Percentiles rank a stretch among this genome's conserved stretches.
phyloP scores from a whole-genome alignment of 2,113 vertebrate species.

The Spizaetus ornatus region DNA sequence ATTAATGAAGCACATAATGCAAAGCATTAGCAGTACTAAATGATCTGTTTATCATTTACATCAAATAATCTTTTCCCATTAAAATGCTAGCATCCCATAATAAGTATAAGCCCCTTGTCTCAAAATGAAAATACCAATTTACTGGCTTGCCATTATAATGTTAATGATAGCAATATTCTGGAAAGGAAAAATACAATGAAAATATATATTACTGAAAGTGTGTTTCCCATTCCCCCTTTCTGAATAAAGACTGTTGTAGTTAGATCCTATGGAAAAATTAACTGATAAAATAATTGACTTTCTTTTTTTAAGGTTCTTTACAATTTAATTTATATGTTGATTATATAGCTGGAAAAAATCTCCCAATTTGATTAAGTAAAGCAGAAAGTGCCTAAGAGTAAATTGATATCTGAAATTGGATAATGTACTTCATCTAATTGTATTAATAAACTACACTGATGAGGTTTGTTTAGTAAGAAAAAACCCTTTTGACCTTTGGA shows the following conservation, averaged over 20 bases:
- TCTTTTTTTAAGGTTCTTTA: background rate
- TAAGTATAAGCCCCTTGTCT: background rate
- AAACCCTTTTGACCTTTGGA: constrained; percentile 40
- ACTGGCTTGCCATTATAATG: background rate
- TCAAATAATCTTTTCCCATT: constrained; percentile 30
- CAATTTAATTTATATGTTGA: constrained; percentile 65
- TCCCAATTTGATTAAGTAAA: constrained; percentile 57
- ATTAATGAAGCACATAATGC: constrained; percentile 34
- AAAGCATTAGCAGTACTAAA: constrained; percentile 1
- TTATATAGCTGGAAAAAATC: constrained; percentile 31
- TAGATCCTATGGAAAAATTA: background rate
- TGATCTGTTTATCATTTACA: constrained; percentile 24
- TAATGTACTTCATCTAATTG: constrained; percentile 35
- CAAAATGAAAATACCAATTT: constrained; percentile 25
- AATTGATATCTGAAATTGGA: constrained; percentile 47
- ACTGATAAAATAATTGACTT: constrained; percentile 50
- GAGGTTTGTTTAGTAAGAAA: constrained; percentile 57
- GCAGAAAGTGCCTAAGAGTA: constrained; percentile 33
- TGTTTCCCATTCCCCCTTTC: background rate
- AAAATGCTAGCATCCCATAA: background rate
- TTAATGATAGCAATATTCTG: constrained; percentile 7
- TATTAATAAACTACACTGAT: constrained; percentile 60
- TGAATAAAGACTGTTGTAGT: constrained; percentile 26
- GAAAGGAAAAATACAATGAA: background rate
- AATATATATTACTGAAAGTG: background rate